Evolutionary conservation across 2,888 invertebrate genomes (phyloP).

Genomic region (Machimus rusticus): DNA sequence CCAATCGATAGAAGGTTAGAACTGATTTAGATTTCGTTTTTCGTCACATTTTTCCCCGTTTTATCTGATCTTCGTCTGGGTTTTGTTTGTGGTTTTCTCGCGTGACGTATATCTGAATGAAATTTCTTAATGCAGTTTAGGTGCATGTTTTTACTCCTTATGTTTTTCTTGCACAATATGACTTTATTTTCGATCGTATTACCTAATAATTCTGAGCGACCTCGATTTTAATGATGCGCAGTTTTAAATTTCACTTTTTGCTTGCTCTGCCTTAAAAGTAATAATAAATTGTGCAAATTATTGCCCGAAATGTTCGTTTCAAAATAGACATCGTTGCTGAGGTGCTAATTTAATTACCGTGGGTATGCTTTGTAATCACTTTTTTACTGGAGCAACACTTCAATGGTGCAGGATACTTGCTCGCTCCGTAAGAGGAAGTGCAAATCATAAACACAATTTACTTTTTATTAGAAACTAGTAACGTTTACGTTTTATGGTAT

Average conservation of each 20-base stretch:
- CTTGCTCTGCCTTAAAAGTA: background rate
- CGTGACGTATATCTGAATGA: constrained; percentile 7
- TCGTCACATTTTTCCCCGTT: background rate
- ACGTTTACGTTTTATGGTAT: background rate
- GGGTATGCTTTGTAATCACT: background rate
- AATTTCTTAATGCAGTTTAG: constrained; percentile 26
- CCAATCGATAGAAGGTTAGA: constrained; percentile 32
- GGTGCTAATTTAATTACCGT: background rate
- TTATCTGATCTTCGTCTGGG: background rate
- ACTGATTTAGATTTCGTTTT: constrained; percentile 2
- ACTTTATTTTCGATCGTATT: background rate
- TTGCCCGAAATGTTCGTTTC: background rate
- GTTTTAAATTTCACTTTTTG: background rate
- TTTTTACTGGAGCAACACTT: background rate
- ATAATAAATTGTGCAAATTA: background rate
- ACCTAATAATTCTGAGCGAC: background rate
- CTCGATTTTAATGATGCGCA: constrained; percentile 6
- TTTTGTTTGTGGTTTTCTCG: constrained; percentile 33
- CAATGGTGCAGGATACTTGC: background rate
- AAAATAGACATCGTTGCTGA: background rate
- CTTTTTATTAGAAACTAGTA: background rate
- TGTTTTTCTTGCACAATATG: background rate
- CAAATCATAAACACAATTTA: background rate
- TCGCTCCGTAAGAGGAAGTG: background rate
- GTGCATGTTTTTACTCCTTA: constrained; percentile 4